These are phyloP conservation scores for Agonopterix arenella DNA, from an alignment of 2,888 invertebrate species.

Conservation along the genomic window DNA sequence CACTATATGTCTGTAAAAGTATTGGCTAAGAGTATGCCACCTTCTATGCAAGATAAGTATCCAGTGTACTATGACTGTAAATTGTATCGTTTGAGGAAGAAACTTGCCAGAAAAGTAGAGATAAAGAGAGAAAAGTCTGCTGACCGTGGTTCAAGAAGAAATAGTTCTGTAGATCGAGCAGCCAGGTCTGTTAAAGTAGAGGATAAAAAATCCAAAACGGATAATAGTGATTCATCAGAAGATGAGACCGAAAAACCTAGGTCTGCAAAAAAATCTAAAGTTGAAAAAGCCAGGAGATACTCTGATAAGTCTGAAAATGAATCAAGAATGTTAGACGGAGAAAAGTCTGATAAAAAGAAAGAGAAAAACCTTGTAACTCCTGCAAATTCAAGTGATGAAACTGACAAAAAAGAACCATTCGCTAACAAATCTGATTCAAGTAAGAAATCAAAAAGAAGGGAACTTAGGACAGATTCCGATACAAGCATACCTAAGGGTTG, in stretches of 20 bases:
- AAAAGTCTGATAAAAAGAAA: too few species aligned
- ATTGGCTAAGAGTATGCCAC: constrained; percentile 34
- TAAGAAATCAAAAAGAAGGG: too few species aligned
- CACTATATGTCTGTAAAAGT: constrained; percentile 58
- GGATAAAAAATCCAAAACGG: constrained; percentile 1
- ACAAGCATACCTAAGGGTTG: too few species aligned
- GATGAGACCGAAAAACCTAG: neutral
- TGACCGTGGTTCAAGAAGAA: neutral
- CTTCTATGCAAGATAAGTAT: constrained; percentile 42
- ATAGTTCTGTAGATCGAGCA: neutral
- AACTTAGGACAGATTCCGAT: too few species aligned
- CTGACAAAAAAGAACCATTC: too few species aligned
- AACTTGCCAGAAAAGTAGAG: neutral
- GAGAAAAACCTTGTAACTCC: too few species aligned
- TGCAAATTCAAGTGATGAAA: too few species aligned
- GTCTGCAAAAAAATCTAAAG: neutral
- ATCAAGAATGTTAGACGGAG: too few species aligned
- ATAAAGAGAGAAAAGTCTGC: neutral
- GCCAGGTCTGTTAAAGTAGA: constrained; percentile 1
- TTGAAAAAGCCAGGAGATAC: too few species aligned
- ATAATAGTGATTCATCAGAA: too few species aligned
- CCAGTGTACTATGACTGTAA: constrained; percentile 57
- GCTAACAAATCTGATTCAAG: too few species aligned
- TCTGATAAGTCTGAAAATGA: neutral
- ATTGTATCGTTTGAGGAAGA: constrained; percentile 26